These are phyloP conservation scores for Anagrus nilaparvatae DNA, from an alignment of 1,140 invertebrate genomes.

Conservation along the genomic window DNA sequence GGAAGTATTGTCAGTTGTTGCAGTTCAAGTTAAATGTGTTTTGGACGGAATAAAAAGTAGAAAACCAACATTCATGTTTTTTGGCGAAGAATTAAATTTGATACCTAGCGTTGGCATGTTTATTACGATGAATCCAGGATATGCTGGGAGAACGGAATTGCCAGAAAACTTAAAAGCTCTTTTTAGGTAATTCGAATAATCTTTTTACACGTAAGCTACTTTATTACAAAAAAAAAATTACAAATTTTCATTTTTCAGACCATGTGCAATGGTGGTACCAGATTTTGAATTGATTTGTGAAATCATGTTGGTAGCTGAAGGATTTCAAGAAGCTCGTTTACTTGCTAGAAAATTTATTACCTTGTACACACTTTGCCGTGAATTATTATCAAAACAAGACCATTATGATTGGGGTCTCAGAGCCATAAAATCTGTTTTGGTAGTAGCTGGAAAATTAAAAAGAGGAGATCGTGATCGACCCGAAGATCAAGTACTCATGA, in stretches of 20 bases:
- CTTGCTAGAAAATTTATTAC: constrained; percentile 88
- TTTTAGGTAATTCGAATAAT: constrained; percentile 39
- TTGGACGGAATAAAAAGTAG: constrained; percentile 78
- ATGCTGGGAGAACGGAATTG: constrained; percentile 76
- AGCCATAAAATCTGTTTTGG: constrained; percentile 86
- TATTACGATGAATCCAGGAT: constrained; percentile 92
- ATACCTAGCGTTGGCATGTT: constrained; percentile 79
- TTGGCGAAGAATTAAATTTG: constrained; percentile 69
- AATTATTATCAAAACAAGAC: constrained; percentile 84
- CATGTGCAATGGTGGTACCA: constrained; percentile 91
- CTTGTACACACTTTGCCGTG: constrained; percentile 76
- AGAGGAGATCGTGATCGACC: constrained; percentile 57
- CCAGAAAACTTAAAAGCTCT: constrained; percentile 71
- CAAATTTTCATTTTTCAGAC: constrained; percentile 49
- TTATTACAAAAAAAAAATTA: neutral
- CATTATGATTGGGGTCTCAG: constrained; percentile 92
- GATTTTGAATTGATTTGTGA: constrained; percentile 89
- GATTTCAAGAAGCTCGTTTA: constrained; percentile 77
- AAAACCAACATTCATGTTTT: constrained; percentile 70
- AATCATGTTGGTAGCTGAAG: constrained; percentile 89
- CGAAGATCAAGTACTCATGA: constrained; percentile 71
- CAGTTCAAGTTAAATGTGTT: constrained; percentile 73
- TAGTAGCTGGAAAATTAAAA: constrained; percentile 77
- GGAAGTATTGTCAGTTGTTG: constrained; percentile 86
- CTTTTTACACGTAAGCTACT: neutral